These are phyloP conservation scores for Limnephilus lunatus DNA, from an alignment of 2,888 invertebrate genomes.

Conservation along the genomic window DNA sequence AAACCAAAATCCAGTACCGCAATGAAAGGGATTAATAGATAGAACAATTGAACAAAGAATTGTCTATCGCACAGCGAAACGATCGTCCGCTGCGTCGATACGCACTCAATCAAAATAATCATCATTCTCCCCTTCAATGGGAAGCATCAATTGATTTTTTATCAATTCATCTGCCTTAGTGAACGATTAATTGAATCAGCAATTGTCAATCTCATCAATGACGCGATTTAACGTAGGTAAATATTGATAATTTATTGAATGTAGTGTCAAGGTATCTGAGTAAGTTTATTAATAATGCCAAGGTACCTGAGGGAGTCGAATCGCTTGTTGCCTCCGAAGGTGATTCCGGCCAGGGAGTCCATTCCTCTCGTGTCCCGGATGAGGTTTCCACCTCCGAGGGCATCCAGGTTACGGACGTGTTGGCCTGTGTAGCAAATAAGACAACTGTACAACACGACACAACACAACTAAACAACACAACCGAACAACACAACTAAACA, in stretches of 20 bases:
- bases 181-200: too few species aligned
- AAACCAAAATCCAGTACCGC: too few species aligned
- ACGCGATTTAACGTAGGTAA: too few species aligned
- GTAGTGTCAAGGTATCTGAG: background rate
- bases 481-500: background rate
- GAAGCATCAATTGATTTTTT: too few species aligned
- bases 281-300: background rate
- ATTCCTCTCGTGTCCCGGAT: slow-evolving; percentile 72
- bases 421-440: slow-evolving; percentile 70
- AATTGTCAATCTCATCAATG: too few species aligned
- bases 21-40: too few species aligned
- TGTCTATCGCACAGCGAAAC: too few species aligned
- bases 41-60: too few species aligned
- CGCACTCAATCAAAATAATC: too few species aligned
- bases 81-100: too few species aligned
- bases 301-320: slow-evolving; percentile 67
- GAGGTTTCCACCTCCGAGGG: slow-evolving; percentile 73
- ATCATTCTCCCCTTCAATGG: too few species aligned
- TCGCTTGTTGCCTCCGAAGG: slow-evolving; percentile 72
- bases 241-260: background rate
- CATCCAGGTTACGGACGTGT: slow-evolving; percentile 72
- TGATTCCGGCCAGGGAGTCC: slow-evolving; percentile 72
- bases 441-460: background rate
- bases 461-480: background rate
- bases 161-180: too few species aligned